phyloP scores from a whole-genome alignment of 2,113 vertebrate species.

The Oreochromis niloticus region DNA sequence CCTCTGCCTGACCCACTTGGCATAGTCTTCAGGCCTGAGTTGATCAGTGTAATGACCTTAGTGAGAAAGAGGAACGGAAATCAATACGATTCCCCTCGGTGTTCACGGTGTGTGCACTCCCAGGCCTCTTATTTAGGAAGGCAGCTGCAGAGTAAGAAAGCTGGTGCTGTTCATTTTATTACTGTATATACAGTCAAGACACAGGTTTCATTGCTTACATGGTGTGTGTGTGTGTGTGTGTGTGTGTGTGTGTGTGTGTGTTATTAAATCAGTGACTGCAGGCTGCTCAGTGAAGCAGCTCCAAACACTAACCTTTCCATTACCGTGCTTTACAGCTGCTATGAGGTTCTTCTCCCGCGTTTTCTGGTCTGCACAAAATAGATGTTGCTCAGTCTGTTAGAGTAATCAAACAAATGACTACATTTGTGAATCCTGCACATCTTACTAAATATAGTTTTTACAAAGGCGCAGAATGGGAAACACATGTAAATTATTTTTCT shows the following conservation, averaged over 20 bases:
- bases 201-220: neutral
- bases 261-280: neutral
- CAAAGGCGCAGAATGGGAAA: neutral
- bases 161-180: neutral
- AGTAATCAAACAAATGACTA: neutral
- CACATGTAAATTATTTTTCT: neutral
- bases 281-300: neutral
- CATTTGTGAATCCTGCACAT: neutral
- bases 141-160: neutral
- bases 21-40: neutral
- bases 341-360: neutral
- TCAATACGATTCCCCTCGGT: conserved; percentile 5
- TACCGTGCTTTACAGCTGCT: neutral
- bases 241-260: neutral
- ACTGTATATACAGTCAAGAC: neutral
- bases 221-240: no score
- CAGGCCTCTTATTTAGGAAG: neutral
- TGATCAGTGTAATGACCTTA: conserved; percentile 5
- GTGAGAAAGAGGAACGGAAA: neutral
- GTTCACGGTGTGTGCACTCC: neutral
- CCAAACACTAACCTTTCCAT: neutral
- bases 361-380: neutral
- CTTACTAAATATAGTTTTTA: neutral
- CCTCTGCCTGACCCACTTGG: neutral
- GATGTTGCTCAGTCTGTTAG: neutral